Evolutionary conservation across 1,140 invertebrate species (phyloP), one percentile per base, ranked within the genome.

Genomic region (Drosophila santomea): DNA sequence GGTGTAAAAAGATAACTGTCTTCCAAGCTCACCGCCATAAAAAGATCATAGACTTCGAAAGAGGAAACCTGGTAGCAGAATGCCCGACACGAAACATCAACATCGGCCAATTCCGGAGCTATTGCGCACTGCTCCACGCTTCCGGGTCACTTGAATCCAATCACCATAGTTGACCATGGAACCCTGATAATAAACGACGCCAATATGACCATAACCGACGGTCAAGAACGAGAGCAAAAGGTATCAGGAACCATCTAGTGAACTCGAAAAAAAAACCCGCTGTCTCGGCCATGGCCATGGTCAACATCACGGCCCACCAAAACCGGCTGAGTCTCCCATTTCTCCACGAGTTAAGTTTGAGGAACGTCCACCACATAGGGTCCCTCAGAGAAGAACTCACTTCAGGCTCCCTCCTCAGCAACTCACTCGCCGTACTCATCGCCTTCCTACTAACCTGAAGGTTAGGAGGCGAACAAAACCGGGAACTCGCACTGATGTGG

Each of bases 21-120:
- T 61, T 41, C 4, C 38, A 47, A 3, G 35, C 32, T 6, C 58
- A 61, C 7, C 47, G 28, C 12, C 0, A 61, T 1, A 61, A 51
- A 5, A 38, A 5, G 14, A 48, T 59, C 32, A 20, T 50, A 4
- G 17, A 60, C 36, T 60, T 60, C 10, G 35, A 60, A 4, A 25
- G 17, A 2, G 58, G 45, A 7, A 50, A 50, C 35, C 8, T 50
- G 25, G 45, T 45, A 11, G 15, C 25, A 1, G 55, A 57, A 11
- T 57, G 55, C 41, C 10, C 15, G 14, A 4, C 4, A 20, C 20
- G 17, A 11, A 44, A 45, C 43, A 8, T 20, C 17, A 45, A 45
- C 43, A 45, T 57, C 23, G 41, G 25, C 10, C 2, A 57, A 10
- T 32, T 25, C 39, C 2, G 38, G 39, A 11, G 10, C 39, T 17